These are phyloP conservation scores for Ceratothoa steindachneri DNA, from an alignment of 2,888 invertebrate species.

Conservation along the genomic window DNA sequence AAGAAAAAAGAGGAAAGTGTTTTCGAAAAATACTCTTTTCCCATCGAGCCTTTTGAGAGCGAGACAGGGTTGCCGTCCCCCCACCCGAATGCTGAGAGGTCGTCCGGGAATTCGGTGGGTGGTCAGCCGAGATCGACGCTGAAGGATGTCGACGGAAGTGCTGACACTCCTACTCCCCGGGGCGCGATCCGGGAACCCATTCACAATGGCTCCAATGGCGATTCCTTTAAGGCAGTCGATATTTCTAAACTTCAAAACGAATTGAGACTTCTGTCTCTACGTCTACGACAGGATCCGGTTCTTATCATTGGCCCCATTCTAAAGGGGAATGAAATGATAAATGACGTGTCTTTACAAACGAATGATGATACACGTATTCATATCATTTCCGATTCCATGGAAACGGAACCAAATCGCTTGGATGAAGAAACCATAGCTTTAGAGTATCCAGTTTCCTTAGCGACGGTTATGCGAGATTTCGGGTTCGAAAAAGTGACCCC, in stretches of 20 bases:
- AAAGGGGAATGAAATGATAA: not conserved
- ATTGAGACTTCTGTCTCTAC: not conserved
- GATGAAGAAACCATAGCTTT: not conserved
- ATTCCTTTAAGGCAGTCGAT: not conserved
- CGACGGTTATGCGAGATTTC: not conserved
- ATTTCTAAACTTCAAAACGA: not conserved
- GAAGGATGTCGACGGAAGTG: not conserved
- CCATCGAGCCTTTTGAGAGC: not conserved
- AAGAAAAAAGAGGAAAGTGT: not conserved
- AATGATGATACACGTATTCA: not conserved
- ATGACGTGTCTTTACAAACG: not conserved
- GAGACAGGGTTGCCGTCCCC: not conserved
- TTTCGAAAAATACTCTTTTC: not conserved
- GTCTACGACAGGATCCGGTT: not conserved
- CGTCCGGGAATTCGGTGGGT: not conserved
- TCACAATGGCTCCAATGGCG: not conserved
- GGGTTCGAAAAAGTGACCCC: not conserved
- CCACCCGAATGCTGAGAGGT: not conserved
- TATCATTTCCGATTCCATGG: not conserved
- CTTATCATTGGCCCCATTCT: not conserved
- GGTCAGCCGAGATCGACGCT: not conserved
- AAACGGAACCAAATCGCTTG: not conserved
- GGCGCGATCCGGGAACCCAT: not conserved
- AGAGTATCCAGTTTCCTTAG: not conserved
- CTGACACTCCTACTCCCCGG: not conserved